Conservation (phyloP, 1,140 invertebrate genomes). For the Atta colombica region DNA sequence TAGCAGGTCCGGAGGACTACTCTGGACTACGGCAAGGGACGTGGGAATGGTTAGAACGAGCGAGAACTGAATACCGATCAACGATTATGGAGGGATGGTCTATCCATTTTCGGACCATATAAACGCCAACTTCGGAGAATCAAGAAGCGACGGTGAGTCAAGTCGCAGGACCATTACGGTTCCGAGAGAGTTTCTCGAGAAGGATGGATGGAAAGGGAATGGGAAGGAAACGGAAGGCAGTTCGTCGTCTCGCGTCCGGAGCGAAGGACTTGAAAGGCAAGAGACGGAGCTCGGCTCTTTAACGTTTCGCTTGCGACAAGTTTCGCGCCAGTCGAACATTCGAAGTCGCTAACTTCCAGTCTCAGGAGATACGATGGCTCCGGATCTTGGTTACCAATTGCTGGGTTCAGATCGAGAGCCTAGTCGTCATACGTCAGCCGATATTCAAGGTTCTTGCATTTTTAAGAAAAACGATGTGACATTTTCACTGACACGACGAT, state of each 20-base stretch:
- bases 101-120: constrained; percentile 66
- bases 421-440: constrained; percentile 56
- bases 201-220: constrained; percentile 20
- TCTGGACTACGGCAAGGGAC: constrained; percentile 19
- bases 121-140: constrained; percentile 62
- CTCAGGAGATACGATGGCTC: constrained; percentile 45
- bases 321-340: constrained; percentile 64
- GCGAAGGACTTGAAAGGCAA: constrained; percentile 55
- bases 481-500: background rate
- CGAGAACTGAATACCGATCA: constrained; percentile 60
- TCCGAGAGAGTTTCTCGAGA: constrained; percentile 61
- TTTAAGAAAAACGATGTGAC: constrained; percentile 16
- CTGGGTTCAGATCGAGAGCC: constrained; percentile 84
- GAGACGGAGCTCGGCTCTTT: constrained; percentile 53
- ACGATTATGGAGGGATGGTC: constrained; percentile 57
- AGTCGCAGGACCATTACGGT: constrained; percentile 63
- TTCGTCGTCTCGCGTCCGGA: constrained; percentile 52
- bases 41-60: constrained; percentile 43
- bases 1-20: constrained; percentile 45
- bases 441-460: background rate
- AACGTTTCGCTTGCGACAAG: constrained; percentile 67
- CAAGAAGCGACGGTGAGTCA: constrained; percentile 24
- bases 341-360: constrained; percentile 63
- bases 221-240: constrained; percentile 28
- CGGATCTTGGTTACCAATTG: constrained; percentile 90